Conservation (phyloP, 2,113 vertebrate genomes). For the Hemibagrus wyckioides region DNA sequence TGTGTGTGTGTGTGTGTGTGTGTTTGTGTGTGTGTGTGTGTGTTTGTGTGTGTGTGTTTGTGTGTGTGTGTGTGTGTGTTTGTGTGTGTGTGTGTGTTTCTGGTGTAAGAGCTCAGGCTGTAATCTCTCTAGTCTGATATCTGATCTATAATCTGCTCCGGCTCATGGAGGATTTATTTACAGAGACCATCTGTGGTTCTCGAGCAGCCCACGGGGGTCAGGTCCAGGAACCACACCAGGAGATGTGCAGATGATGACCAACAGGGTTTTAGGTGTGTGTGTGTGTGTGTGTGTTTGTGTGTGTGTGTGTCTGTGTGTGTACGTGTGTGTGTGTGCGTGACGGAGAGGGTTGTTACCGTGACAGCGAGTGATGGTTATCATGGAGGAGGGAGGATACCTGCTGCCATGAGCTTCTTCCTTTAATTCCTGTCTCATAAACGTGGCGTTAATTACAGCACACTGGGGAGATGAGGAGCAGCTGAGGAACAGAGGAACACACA, state of each 20-base stretch:
- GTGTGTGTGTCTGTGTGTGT: constrained; percentile 32
- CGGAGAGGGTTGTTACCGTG: constrained; percentile 58
- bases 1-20: no score
- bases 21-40: no score
- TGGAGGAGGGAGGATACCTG: constrained; percentile 53
- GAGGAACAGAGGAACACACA: constrained; percentile 32
- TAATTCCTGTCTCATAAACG: constrained; percentile 64
- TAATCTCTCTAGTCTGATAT: constrained; percentile 73
- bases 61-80: no score
- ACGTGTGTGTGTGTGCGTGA: neutral
- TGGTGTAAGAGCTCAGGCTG: constrained; percentile 64
- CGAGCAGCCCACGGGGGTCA: no score
- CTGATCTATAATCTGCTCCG: constrained; percentile 72
- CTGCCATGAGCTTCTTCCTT: constrained; percentile 45
- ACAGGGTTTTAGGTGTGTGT: no score
- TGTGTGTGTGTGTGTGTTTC: constrained; percentile 62
- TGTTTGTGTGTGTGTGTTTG: no score
- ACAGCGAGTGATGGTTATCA: constrained; percentile 66
- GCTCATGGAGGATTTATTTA: constrained; percentile 73
- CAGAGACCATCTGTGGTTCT: constrained; percentile 74
- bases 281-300: neutral
- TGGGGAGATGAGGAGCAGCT: constrained; percentile 39
- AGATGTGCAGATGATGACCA: no score
- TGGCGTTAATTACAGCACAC: constrained; percentile 53
- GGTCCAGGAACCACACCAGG: no score